Evolutionary conservation across 2,888 invertebrate genomes (phyloP), one percentile per base, ranked within the genome.

Genomic region (Nomada flava): DNA sequence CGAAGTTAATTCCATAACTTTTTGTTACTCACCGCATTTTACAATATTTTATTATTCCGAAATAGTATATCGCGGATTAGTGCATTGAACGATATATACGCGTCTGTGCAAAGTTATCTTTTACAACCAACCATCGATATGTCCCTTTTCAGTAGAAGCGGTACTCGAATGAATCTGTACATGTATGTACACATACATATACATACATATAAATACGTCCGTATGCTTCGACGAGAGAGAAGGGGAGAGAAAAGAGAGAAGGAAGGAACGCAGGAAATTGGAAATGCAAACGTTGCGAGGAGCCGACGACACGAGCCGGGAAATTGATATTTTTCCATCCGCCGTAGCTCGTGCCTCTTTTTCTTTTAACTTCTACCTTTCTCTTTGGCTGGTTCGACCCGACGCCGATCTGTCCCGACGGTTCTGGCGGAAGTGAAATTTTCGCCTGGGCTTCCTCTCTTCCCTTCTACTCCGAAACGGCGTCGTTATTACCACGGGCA

Each of bases 291-390:
- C 82, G 79, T 79, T 79, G 72, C 80, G 72, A 79, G 74, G 52
- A 71, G 80, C 55, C 53, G 74, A 65, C 82, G 84, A 84, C 78
- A 71, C 78, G 76, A 78, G 71, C 52, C 64, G 80, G 80, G 79
- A 86, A 86, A 86, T 86, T 84, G 86, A 86, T 86, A 85, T 86
- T 79, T 79, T 77, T 77, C 75, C 65, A 75, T 86, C 63, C 62
- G 52, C 71, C 53, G 29, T 73, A 42, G 36, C 53, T 63, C 26
- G 57, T 50, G 26, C 26, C 71, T 64, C 60, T 60, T 75, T 64
- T 72, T 13, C 62, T 52, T 63, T 52, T 15, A 20, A 42, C 44
- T 23, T 20, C 13, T 18, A 11, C 50, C 36, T 60, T 52, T 26
- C 55, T 18, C 23, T 47, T 62, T 20, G n/a, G 26, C 13, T 55